Percentiles rank a stretch among this genome's conserved stretches.
These are phyloP conservation scores for Pegea sp. DNA, from an alignment of 23 tunicate genomes.

Conservation along the genomic window DNA sequence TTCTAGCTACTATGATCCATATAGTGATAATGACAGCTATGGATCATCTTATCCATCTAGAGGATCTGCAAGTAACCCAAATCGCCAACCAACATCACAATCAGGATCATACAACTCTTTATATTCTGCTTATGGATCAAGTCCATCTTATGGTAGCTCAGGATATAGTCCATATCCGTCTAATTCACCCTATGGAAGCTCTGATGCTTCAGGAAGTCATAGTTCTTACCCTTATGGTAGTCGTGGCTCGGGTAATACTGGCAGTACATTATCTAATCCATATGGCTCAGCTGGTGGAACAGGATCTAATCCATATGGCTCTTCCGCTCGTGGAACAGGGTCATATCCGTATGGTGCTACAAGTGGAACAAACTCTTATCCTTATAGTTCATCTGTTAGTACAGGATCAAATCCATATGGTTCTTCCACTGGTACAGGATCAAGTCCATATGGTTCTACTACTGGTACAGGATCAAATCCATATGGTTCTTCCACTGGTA, in stretches of 20 bases:
- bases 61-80: too few species aligned
- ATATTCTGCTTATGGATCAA: not conserved
- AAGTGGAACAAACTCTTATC: not conserved
- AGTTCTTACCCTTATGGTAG: not conserved
- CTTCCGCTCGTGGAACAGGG: not conserved
- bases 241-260: not conserved
- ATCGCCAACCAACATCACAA: too few species aligned
- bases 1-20: too few species aligned
- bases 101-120: too few species aligned
- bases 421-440: too few species aligned
- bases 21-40: too few species aligned
- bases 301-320: not conserved
- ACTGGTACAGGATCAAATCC: not conserved
- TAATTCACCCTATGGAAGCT: not conserved
- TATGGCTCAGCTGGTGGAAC: not conserved
- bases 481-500: not conserved
- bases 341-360: not conserved
- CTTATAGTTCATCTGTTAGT: not conserved
- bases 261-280: not conserved
- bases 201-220: not conserved
- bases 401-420: constrained; percentile 1
- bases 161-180: not conserved
- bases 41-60: too few species aligned
- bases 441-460: not conserved
- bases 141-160: not conserved